Conservation (phyloP, 2,113 vertebrate genomes). For the Tragelaphus strepsiceros region DNA sequence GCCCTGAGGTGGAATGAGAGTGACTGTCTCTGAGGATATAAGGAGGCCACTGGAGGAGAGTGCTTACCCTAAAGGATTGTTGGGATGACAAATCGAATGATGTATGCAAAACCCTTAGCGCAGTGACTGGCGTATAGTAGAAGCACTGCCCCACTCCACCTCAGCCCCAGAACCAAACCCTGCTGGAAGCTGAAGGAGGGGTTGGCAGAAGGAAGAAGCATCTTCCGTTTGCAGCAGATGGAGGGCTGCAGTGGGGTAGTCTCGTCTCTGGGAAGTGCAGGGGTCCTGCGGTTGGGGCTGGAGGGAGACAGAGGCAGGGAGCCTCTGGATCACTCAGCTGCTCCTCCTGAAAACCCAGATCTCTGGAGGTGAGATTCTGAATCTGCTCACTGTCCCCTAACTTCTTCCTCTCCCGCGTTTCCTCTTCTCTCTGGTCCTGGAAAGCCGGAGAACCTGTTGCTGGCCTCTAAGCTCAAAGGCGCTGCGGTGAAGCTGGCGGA, state of each 20-base stretch:
- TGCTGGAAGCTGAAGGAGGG: too few species aligned
- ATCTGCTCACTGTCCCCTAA: not conserved
- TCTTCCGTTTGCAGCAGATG: not conserved
- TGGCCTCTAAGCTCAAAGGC: constrained; percentile 89
- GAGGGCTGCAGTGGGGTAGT: not conserved
- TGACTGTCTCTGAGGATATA: not conserved
- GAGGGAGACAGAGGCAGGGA: not conserved
- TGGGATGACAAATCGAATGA: not conserved
- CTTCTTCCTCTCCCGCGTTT: not conserved
- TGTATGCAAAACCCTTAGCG: not conserved
- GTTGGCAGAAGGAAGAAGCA: not conserved
- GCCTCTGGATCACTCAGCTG: too few species aligned
- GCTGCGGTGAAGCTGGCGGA: constrained; percentile 89
- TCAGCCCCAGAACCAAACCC: not conserved
- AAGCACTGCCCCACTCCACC: not conserved
- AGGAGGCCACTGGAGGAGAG: not conserved
- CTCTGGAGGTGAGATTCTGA: not conserved
- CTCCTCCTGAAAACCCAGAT: not conserved
- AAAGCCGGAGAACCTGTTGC: constrained; percentile 88
- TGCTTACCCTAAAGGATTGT: not conserved
- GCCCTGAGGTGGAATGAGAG: not conserved
- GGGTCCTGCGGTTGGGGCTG: not conserved
- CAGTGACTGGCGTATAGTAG: not conserved
- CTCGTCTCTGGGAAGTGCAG: not conserved
- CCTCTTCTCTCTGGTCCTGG: not conserved